These are phyloP conservation scores for Anoplopoma fimbria DNA, from an alignment of 2,113 vertebrate genomes.

Conservation along the genomic window DNA sequence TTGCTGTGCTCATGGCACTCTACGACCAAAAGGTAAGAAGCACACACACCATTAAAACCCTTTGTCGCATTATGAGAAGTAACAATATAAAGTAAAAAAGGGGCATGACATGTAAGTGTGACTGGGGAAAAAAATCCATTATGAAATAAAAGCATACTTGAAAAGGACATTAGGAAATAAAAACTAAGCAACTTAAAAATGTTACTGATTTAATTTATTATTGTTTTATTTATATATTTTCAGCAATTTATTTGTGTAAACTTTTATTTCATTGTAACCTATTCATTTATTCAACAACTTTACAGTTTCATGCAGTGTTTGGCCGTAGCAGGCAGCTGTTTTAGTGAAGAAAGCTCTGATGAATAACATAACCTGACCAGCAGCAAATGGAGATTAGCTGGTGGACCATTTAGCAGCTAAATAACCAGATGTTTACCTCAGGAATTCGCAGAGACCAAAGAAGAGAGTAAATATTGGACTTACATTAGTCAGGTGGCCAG, in stretches of 20 bases:
- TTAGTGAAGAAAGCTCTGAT: not conserved
- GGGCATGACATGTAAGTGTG: not conserved
- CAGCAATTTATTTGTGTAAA: no score
- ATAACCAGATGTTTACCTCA: not conserved
- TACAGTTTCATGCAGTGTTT: not conserved
- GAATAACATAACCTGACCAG: not conserved
- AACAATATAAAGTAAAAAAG: not conserved
- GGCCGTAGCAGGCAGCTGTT: not conserved
- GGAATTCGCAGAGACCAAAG: not conserved
- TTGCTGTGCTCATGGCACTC: constrained; percentile 90
- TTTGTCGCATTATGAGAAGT: not conserved
- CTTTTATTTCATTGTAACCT: not conserved
- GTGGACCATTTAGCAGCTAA: not conserved
- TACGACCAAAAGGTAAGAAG: constrained; percentile 84
- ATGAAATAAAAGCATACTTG: no score
- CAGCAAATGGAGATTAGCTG: not conserved
- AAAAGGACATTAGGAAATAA: not conserved
- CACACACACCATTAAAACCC: not conserved
- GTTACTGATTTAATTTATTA: not conserved
- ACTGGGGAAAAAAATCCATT: not conserved
- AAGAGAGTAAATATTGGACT: not conserved
- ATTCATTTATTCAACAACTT: not conserved
- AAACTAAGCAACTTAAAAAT: not conserved
- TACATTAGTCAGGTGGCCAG: not conserved
- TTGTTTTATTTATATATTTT: not conserved